Evolutionary conservation across 2,888 invertebrate species (phyloP).

Genomic region (Chaetogeoica ovagalla): DNA sequence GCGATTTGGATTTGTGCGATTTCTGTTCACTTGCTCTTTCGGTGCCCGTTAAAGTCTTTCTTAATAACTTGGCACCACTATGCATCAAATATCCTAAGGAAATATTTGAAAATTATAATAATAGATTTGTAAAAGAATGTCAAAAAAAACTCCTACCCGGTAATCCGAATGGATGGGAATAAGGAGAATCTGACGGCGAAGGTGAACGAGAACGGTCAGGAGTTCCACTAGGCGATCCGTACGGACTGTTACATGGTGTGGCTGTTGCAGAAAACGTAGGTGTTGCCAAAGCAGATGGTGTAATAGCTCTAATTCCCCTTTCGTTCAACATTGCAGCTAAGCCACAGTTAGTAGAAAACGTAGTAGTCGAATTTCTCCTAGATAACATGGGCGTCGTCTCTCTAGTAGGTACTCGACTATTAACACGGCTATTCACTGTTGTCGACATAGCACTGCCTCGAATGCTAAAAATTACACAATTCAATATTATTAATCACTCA

Average conservation of each 20-base stretch:
- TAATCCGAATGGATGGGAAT: conserved; percentile 64
- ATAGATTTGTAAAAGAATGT: background rate
- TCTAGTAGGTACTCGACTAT: conserved; percentile 58
- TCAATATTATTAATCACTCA: conserved; percentile 8
- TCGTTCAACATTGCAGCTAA: conserved; percentile 78
- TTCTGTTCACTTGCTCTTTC: conserved; percentile 54
- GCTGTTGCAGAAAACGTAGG: conserved; percentile 79
- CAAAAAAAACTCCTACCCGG: conserved; percentile 62
- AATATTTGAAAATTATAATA: conserved; percentile 53
- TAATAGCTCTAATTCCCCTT: conserved; percentile 74
- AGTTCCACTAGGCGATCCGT: conserved; percentile 58
- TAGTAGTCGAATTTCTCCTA: conserved; percentile 78
- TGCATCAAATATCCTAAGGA: conserved; percentile 64
- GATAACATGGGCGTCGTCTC: conserved; percentile 64
- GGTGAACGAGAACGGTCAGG: conserved; percentile 68
- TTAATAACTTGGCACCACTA: conserved; percentile 69
- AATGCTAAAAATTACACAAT: conserved; percentile 59
- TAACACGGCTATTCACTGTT: conserved; percentile 62
- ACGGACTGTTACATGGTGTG: conserved; percentile 84
- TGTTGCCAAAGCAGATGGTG: conserved; percentile 70
- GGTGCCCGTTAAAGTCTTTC: conserved; percentile 63
- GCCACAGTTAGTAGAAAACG: conserved; percentile 74
- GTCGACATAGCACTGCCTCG: conserved; percentile 71
- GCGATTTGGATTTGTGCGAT: conserved; percentile 52
- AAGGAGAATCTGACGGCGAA: conserved; percentile 62